A percentile compares a stretch with the other conserved stretches of the same genome.
Conservation (phyloP, 2,888 invertebrate genomes). For the Limnephilus rhombicus region DNA sequence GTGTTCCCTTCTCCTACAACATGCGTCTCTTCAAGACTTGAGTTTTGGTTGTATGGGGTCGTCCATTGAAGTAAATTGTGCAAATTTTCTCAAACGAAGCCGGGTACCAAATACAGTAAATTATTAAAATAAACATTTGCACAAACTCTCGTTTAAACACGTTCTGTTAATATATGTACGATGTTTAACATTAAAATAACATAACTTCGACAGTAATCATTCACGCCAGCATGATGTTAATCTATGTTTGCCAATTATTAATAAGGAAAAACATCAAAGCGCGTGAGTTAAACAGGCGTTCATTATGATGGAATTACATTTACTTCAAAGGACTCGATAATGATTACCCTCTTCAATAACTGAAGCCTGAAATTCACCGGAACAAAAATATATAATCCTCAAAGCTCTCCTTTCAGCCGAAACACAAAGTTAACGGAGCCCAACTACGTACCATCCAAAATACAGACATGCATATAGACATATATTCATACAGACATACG, state of each 20-base stretch:
- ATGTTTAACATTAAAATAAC: not conserved
- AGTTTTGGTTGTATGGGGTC: too few relatives aligned
- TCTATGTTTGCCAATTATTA: slow-evolving; percentile 53
- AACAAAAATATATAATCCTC: slow-evolving; percentile 54
- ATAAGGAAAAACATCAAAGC: slow-evolving; percentile 58
- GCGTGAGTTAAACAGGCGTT: slow-evolving; percentile 57
- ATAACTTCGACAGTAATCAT: not conserved
- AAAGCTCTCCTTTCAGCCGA: slow-evolving; percentile 16
- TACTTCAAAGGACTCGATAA: slow-evolving; percentile 62
- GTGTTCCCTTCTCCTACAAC: too few relatives aligned
- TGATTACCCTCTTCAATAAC: slow-evolving; percentile 54
- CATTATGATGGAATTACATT: slow-evolving; percentile 63
- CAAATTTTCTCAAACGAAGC: not conserved
- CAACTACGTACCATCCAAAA: not conserved
- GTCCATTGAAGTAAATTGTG: too few relatives aligned
- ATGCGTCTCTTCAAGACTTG: too few relatives aligned
- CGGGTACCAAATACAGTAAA: not conserved
- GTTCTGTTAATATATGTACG: not conserved
- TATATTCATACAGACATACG: not conserved
- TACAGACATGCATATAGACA: too few relatives aligned
- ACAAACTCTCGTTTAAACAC: not conserved
- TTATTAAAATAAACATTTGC: not conserved
- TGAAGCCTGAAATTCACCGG: slow-evolving; percentile 47
- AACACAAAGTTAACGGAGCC: slow-evolving; percentile 35
- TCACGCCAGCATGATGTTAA: slow-evolving; percentile 6